phyloP scores from a whole-genome alignment of 2,113 vertebrate genomes.

The sheep (Ovis aries) region ARS-UI_Ramb_v3.0 NC_056060.1:59559501-59560000 shows the following conservation, averaged over 20 bases:
- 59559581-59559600: not conserved
- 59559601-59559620: not conserved
- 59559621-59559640: not conserved
- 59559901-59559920: not conserved
- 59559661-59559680: not conserved
- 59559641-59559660: not conserved
- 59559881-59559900: not conserved
- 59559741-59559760: not conserved
- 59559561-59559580: not conserved
- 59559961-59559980: not conserved
- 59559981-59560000: not conserved
- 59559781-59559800: not conserved
- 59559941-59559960: not conserved
- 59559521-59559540: constrained; percentile 92
- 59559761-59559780: not conserved
- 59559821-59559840: not conserved
- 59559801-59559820: not conserved
- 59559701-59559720: not conserved
- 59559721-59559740: not conserved
- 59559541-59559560: not conserved
- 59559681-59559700: not conserved
- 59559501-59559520: constrained; percentile 93
- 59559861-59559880: not conserved
- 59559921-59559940: constrained; percentile 1
- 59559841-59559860: not conserved